Conservation (phyloP, 2,888 invertebrate species). For the Boloria selene region DNA sequence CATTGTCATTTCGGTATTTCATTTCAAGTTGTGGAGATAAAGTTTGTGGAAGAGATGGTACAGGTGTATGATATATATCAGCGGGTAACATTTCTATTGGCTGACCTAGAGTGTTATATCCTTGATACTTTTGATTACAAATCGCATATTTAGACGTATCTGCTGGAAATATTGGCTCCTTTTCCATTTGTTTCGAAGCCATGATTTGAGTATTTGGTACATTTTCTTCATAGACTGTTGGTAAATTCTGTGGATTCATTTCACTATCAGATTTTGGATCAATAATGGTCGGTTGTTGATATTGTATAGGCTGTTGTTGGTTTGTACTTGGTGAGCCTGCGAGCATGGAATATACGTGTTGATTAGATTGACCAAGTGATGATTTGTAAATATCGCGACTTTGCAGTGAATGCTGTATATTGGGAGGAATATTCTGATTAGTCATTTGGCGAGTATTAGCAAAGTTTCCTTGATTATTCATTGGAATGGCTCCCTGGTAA, state of each 20-base stretch:
- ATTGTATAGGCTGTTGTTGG: slow-evolving; percentile 43
- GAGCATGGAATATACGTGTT: slow-evolving; percentile 25
- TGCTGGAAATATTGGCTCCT: slow-evolving; percentile 64
- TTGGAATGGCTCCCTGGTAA: slow-evolving; percentile 7
- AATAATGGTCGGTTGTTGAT: slow-evolving; percentile 41
- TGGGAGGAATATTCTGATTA: slow-evolving; percentile 1
- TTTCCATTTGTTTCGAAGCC: slow-evolving; percentile 42
- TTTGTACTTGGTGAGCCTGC: slow-evolving; percentile 40
- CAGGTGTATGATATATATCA: slow-evolving; percentile 48
- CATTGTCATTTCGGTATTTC: slow-evolving; percentile 43
- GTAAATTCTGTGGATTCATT: slow-evolving; percentile 37
- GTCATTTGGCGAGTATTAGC: background rate
- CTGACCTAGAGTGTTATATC: slow-evolving; percentile 72
- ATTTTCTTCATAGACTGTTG: slow-evolving; percentile 45
- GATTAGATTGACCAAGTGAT: slow-evolving; percentile 20
- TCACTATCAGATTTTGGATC: slow-evolving; percentile 47
- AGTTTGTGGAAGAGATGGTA: slow-evolving; percentile 60
- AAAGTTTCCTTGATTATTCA: background rate
- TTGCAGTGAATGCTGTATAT: slow-evolving; percentile 9
- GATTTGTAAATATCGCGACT: slow-evolving; percentile 3
- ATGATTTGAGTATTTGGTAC: slow-evolving; percentile 31
- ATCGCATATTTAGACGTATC: slow-evolving; percentile 51
- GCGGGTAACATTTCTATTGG: slow-evolving; percentile 64
- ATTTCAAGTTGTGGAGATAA: slow-evolving; percentile 57
- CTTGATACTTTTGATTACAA: slow-evolving; percentile 43